Conservation (phyloP, 1,140 invertebrate species). For the Formica exsecta region DNA sequence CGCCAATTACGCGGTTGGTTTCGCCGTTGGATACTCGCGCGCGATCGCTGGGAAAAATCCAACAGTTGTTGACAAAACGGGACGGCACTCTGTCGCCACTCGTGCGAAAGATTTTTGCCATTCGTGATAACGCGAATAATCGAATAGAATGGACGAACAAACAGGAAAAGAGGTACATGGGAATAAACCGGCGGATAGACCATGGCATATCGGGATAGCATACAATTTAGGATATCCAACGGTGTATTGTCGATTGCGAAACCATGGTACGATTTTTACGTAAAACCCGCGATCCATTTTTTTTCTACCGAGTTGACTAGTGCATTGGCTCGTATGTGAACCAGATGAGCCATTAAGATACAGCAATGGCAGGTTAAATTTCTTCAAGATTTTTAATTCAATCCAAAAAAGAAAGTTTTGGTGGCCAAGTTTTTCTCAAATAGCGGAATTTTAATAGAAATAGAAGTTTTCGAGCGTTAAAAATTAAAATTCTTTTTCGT, state of each 20-base stretch:
- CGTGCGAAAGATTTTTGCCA: slow-evolving; percentile 61
- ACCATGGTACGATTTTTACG: background rate
- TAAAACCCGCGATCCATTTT: background rate
- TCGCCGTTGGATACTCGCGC: slow-evolving; percentile 29
- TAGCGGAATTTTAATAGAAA: background rate
- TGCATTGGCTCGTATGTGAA: background rate
- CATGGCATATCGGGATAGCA: too few species aligned
- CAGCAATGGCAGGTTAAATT: background rate
- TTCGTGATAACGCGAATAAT: slow-evolving; percentile 24
- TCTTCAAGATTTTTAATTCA: background rate
- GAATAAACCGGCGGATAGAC: background rate
- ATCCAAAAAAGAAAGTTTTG: background rate
- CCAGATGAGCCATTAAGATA: background rate
- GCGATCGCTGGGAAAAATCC: slow-evolving; percentile 30
- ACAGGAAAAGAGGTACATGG: background rate
- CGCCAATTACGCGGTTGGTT: slow-evolving; percentile 65
- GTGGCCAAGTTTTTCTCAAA: background rate
- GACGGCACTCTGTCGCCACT: slow-evolving; percentile 45
- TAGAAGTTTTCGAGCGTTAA: background rate
- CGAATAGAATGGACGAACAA: background rate
- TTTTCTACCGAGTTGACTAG: background rate
- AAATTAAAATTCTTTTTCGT: background rate
- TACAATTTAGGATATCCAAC: background rate
- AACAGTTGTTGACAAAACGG: slow-evolving; percentile 68
- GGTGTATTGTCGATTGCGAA: background rate